Evolutionary conservation across 2,797 vertebrate species (phyloP), one percentile per base, ranked within the genome.

Genomic region (Eulemur mongoz): DNA sequence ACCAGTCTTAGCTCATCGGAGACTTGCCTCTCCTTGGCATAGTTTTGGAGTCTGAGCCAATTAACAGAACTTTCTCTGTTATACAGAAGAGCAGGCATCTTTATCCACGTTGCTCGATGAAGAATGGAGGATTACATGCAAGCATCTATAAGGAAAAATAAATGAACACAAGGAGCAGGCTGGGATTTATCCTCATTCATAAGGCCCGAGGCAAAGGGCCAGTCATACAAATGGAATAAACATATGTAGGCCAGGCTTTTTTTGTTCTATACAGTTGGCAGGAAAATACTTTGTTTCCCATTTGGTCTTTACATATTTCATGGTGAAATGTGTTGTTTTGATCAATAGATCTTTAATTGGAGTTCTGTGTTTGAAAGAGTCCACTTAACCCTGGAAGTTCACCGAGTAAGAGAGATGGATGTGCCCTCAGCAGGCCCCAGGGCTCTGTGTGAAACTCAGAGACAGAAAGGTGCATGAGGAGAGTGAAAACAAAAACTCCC

Each of bases 311-410:
- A 93, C 80, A 90, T 96, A 95, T 95, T 97, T 95, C 84, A 27
- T 94, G 81, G 76, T 89, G 89, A 96, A 93, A 84, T 96, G 91
- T 94, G 89, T 94, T 97, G 97, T 97, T 97, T 98, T 97, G 96
- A 97, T 94, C 96, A 97, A 40, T 94, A 84, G 82, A 84, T 93
- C 91, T 95, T 95, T 97, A 97, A 97, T 81, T 84, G 54, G 63
- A 91, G 84, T 93, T 93, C 93, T 83, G 57, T 70, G 86, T 96
- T 92, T 95, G 63, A 57, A 95, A 23, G 38, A 87, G 22, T 38
- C 70, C 57, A 9, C 48, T 91, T 40, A 45, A 9, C 30, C 89
- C 17, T 4, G 14, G 20, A 83, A 96, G 17, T 40, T 61, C 2
- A 0, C 63, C 87, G 86, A 92, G 52, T 18, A 20, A 15, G 35